Evolutionary conservation across 2,888 invertebrate genomes (phyloP).

Genomic region (Ochropleura plecta): DNA sequence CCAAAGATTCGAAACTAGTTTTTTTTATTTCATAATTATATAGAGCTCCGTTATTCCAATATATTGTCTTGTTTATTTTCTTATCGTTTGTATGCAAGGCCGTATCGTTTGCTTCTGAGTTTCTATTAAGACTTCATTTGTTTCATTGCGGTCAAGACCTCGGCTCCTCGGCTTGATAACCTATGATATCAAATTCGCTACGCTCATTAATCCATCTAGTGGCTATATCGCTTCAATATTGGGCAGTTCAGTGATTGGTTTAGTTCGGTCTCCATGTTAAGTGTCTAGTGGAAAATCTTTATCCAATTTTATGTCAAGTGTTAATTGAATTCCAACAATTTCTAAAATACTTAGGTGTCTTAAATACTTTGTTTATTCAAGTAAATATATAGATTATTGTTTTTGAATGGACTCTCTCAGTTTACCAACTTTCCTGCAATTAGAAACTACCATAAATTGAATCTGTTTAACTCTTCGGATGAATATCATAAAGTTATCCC

Average conservation of each 20-base stretch:
- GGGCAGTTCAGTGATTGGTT: constrained; percentile 25
- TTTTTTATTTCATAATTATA: constrained; percentile 41
- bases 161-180: constrained; percentile 75
- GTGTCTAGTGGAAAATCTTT: background rate
- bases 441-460: constrained; percentile 41
- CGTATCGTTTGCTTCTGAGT: constrained; percentile 64
- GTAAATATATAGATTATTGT: background rate
- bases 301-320: background rate
- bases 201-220: constrained; percentile 63
- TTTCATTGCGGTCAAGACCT: constrained; percentile 74
- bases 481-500: constrained; percentile 44
- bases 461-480: constrained; percentile 31
- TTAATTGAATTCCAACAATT: background rate
- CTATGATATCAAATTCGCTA: constrained; percentile 71
- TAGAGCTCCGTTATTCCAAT: constrained; percentile 39
- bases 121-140: constrained; percentile 63
- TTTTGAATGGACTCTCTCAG: background rate
- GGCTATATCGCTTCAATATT: constrained; percentile 21
- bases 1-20: constrained; percentile 41
- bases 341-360: background rate
- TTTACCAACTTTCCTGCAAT: constrained; percentile 37
- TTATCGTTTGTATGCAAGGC: constrained; percentile 68
- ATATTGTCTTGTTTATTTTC: constrained; percentile 59
- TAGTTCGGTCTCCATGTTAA: constrained; percentile 13
- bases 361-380: background rate